Percentiles rank a stretch among this genome's conserved stretches.
These are phyloP conservation scores for Chaetophractus vellerosus DNA, from an alignment of 2,797 vertebrate species.

Conservation along the genomic window DNA sequence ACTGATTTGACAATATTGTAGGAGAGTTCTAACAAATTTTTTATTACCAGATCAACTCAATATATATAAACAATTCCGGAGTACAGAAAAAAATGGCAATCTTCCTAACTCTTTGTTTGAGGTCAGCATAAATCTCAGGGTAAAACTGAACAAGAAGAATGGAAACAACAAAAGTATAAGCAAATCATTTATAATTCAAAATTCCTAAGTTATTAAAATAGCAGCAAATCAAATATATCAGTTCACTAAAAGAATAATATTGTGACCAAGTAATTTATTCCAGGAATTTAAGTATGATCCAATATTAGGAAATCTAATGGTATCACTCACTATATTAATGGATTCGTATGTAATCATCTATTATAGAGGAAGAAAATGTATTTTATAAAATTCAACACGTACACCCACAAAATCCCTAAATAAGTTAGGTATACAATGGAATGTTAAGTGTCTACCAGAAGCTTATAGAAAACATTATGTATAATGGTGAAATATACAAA, in stretches of 20 bases:
- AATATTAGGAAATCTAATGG: neutral
- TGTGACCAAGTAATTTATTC: neutral
- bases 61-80: conserved; percentile 13
- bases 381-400: conserved; percentile 22
- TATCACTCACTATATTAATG: neutral
- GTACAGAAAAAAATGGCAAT: neutral
- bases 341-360: neutral
- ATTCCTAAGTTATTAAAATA: conserved; percentile 28
- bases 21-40: neutral
- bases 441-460: neutral
- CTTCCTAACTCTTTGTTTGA: conserved; percentile 58
- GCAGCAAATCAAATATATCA: neutral
- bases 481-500: conserved; percentile 5
- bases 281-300: neutral
- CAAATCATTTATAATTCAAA: neutral
- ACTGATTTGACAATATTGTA: neutral
- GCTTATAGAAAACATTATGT: neutral
- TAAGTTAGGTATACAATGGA: neutral
- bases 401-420: conserved; percentile 28
- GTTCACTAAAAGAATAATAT: conserved; percentile 31
- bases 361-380: neutral
- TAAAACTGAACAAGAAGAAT: conserved; percentile 16
- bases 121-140: conserved; percentile 24
- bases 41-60: neutral
- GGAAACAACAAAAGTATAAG: neutral